Conservation (phyloP, 2,888 invertebrate species). For the Erynnis tages region DNA sequence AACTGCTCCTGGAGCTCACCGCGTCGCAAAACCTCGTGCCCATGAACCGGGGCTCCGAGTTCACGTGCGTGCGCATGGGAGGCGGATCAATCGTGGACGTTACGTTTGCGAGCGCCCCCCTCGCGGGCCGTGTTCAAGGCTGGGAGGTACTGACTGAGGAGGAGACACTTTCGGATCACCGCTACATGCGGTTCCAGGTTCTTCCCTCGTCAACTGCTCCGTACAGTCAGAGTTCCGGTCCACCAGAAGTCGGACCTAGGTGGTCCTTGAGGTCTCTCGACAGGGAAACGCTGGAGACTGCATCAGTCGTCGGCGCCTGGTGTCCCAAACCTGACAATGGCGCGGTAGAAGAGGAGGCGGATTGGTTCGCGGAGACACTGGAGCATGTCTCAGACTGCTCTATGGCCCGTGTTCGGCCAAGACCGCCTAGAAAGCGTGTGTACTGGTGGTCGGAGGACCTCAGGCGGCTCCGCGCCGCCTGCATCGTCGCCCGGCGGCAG, state of each 20-base stretch:
- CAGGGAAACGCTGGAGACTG: neutral
- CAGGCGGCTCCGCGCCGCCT: neutral
- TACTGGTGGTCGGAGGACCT: neutral
- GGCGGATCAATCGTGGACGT: neutral
- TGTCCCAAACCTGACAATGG: neutral
- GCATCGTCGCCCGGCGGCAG: neutral
- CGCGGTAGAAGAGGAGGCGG: neutral
- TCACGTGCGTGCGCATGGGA: neutral
- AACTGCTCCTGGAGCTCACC: neutral
- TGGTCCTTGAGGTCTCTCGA: neutral
- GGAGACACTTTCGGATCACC: conserved; percentile 12
- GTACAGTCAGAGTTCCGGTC: neutral
- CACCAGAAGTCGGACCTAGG: neutral
- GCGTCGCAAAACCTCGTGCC: neutral
- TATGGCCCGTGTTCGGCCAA: neutral
- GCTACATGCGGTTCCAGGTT: conserved; percentile 3
- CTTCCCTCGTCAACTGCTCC: neutral
- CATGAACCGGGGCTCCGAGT: neutral
- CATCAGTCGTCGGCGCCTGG: neutral
- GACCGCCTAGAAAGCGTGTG: neutral
- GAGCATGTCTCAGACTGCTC: neutral
- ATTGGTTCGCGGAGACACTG: neutral
- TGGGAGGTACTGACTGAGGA: neutral
- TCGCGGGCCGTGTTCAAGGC: neutral
- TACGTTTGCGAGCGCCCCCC: neutral